Percentiles rank a stretch among this genome's conserved stretches.
phyloP scores from a whole-genome alignment of 2,113 vertebrate genomes.

The Orthonyx spaldingii region DNA sequence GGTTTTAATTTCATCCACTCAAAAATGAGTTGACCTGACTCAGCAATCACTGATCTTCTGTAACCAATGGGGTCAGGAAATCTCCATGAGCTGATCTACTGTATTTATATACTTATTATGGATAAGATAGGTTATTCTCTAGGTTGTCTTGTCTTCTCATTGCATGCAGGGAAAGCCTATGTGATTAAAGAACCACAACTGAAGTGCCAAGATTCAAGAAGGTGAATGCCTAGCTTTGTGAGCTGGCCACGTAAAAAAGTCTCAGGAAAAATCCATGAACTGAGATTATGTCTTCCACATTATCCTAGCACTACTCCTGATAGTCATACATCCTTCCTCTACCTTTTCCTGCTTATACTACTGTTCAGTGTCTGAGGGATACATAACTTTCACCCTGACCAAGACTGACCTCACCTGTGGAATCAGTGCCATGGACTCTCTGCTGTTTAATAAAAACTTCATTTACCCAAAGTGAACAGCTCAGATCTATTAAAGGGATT shows the following conservation, averaged over 20 bases:
- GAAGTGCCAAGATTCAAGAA: not conserved
- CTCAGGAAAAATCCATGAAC: not conserved
- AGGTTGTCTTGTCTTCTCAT: not conserved
- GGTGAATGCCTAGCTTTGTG: rapidly evolving
- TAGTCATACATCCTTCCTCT: not conserved
- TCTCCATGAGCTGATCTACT: not conserved
- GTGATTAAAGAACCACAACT: not conserved
- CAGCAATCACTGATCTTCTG: not conserved
- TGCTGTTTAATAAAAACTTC: not conserved
- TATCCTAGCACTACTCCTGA: not conserved
- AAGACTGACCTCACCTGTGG: not conserved
- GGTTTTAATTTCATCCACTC: not conserved
- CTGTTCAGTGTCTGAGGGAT: not conserved
- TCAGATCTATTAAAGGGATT: not conserved
- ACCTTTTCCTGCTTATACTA: not conserved
- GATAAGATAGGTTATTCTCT: not conserved
- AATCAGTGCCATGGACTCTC: rapidly evolving
- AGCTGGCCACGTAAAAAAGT: not conserved
- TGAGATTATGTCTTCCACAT: not conserved
- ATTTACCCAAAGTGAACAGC: not conserved
- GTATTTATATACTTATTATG: not conserved
- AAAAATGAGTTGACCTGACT: not conserved
- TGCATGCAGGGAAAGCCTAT: not conserved
- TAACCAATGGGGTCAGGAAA: not conserved
- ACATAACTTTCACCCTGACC: not conserved